Base-by-base conservation (phyloP, 1,140 invertebrate genomes). In the Drosophila carrolli region DNA sequence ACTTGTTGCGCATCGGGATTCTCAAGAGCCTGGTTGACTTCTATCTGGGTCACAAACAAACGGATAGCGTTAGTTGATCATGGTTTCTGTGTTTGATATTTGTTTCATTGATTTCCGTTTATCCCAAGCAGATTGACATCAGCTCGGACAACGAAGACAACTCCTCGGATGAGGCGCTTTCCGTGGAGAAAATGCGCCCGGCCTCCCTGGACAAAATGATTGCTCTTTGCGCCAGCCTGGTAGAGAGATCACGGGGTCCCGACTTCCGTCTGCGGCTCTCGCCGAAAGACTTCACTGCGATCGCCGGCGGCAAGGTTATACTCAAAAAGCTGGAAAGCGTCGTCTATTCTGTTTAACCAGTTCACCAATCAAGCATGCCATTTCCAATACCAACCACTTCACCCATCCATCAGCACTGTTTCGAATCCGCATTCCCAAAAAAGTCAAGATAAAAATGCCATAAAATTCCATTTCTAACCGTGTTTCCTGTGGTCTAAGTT, bases 201-300 rank as follows among this genome's bases (percentile, higher is more conserved):
- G 96, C 96, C 1, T 97, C 97, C 0, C 93, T 98, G n/a, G 98
- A 98, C 91, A 98, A 98, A 93, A 98, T 98, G 98, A 97, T 99
- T 50, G 96, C 97, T 7, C 92, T 98, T 5, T 96, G 98, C 32
- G 97, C 97, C 5, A 95, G 96, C 1, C 93, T 98, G 32, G 97
- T 98, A 23, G 98, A 98, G 91, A 96, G 97, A 60, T 98, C 97
- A 29, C 93, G 97, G 14, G 96, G 96, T 63, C 93, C 96, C 7
- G 95, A 96, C 93, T 96, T 93, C 68, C 94, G 95, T 62, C 93
- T 98, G 6, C 94, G 96, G n/a, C 92, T 98, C 5, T 96, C 95
- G 4, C 94, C 95, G 3, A 95, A 95, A 61, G 97, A 98, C 92
- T 95, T 97, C 29, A 96, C 95, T 77, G 96, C 97, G 4, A 94